phyloP scores from a whole-genome alignment of 2,113 vertebrate genomes.

The Chionis minor region DNA sequence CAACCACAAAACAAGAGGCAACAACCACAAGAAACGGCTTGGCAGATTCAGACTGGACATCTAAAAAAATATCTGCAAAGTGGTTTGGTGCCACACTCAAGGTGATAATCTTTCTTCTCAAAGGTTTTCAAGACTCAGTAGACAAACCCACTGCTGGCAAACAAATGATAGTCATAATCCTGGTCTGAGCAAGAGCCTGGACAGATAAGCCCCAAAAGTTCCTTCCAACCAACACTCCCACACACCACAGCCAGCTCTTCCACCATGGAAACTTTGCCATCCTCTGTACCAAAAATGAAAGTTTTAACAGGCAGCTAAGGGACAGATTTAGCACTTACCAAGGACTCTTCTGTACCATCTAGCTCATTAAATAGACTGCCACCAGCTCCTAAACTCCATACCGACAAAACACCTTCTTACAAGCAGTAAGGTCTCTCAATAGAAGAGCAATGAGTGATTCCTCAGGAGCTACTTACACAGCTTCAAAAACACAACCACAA shows the following conservation, averaged over 20 bases:
- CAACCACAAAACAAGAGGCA: not conserved
- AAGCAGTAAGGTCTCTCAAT: not conserved
- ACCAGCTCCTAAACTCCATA: not conserved
- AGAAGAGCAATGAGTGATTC: not conserved
- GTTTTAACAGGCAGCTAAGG: not conserved
- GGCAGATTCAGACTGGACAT: not conserved
- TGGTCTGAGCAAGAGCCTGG: not conserved
- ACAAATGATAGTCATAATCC: fast-evolving
- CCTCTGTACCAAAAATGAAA: not conserved
- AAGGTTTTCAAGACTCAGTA: not conserved
- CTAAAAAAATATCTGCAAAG: not conserved
- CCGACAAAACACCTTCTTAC: not conserved
- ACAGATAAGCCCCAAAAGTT: not conserved
- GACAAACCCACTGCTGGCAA: not conserved
- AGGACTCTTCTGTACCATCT: not conserved
- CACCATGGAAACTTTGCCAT: not conserved
- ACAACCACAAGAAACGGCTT: not conserved
- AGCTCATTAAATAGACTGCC: not conserved
- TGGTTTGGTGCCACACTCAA: not conserved
- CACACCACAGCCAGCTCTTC: not conserved
- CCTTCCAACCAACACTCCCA: not conserved
- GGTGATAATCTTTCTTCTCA: not conserved
- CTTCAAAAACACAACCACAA: not conserved
- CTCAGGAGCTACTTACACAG: not conserved
- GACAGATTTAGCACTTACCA: not conserved